Conservation (phyloP, 2,797 vertebrate genomes). For the Numenius phaeopus region DNA sequence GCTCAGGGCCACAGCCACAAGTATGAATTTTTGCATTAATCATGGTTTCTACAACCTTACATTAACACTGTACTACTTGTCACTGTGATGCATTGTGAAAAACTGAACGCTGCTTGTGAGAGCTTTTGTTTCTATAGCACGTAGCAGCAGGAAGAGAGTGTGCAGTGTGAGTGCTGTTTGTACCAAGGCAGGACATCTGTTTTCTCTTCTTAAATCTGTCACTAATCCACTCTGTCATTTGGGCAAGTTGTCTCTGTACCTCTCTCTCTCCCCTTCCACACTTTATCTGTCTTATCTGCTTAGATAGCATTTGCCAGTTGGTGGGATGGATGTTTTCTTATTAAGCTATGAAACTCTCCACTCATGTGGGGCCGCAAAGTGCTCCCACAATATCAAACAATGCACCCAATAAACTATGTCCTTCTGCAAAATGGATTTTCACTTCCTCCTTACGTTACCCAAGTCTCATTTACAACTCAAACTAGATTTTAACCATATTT, state of each 20-base stretch:
- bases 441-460: neutral
- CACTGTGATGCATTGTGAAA: neutral
- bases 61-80: neutral
- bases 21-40: neutral
- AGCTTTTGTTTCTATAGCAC: neutral
- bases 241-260: neutral
- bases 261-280: neutral
- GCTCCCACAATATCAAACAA: neutral
- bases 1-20: neutral
- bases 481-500: constrained; percentile 51
- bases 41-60: neutral
- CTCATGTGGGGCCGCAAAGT: accelerated
- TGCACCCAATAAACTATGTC: neutral
- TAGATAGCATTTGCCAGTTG: neutral
- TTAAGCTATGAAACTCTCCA: neutral
- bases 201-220: neutral
- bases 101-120: neutral
- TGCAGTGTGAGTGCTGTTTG: neutral
- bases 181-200: neutral
- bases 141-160: neutral
- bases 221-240: neutral
- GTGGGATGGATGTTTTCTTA: neutral
- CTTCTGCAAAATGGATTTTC: neutral
- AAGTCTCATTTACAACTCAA: constrained; percentile 60
- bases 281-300: neutral